Percentiles rank a stretch among this genome's conserved stretches.
Conservation (phyloP, 2,797 vertebrate genomes). For the Acropternis orthonyx region DNA sequence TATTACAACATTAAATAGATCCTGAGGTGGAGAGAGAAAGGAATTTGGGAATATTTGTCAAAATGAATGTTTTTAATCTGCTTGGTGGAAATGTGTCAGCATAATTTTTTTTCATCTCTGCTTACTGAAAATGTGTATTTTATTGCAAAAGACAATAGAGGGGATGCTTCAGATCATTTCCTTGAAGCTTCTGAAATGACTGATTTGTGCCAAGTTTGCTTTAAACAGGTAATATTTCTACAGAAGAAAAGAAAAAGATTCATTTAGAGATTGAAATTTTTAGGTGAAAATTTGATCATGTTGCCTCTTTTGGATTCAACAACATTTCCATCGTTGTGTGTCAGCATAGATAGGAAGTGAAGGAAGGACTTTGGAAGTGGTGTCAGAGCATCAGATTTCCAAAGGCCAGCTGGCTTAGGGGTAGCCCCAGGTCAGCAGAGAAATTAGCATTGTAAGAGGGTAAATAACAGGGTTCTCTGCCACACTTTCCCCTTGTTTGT, state of each 20-base stretch:
- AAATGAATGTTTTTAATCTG: neutral
- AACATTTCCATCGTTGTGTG: neutral
- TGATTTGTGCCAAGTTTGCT: neutral
- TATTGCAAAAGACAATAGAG: neutral
- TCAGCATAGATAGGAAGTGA: neutral
- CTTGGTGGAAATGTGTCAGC: neutral
- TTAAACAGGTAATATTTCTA: neutral
- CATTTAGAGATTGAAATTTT: neutral
- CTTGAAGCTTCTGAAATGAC: neutral
- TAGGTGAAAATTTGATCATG: neutral
- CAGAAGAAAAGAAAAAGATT: neutral
- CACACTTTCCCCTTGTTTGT: neutral
- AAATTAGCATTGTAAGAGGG: neutral
- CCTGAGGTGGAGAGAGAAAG: neutral
- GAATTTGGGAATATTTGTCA: neutral
- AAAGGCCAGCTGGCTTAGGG: fast-evolving
- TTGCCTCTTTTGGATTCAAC: neutral
- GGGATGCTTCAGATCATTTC: neutral
- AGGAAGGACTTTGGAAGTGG: neutral
- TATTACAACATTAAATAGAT: neutral
- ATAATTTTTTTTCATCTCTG: neutral
- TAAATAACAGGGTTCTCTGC: neutral
- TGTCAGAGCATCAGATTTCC: neutral
- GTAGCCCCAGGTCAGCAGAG: neutral
- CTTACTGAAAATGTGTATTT: neutral